These are phyloP conservation scores for Muntiacus muntjak DNA, from an alignment of 2,113 vertebrate species.

Conservation along the genomic window DNA sequence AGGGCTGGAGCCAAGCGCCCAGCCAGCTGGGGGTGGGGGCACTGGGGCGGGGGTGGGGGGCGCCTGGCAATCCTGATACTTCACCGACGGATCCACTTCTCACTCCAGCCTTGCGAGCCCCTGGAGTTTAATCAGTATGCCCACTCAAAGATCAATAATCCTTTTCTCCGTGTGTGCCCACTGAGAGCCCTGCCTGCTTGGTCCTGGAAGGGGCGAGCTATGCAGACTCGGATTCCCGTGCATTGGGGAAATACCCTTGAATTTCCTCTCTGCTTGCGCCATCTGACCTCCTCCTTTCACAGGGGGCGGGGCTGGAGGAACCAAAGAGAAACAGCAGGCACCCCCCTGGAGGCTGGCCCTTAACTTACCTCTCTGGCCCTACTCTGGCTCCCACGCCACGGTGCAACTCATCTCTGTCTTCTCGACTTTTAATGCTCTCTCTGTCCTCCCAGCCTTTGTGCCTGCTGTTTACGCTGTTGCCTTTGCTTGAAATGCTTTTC, in stretches of 20 bases:
- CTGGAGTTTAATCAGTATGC: neutral
- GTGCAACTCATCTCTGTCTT: neutral
- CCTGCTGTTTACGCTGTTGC: neutral
- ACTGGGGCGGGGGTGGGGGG: neutral
- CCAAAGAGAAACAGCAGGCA: neutral
- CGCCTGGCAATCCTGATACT: neutral
- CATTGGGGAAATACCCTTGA: neutral
- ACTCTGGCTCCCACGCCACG: neutral
- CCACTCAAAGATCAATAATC: neutral
- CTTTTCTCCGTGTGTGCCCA: neutral
- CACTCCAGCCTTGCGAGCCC: neutral
- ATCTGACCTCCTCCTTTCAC: neutral
- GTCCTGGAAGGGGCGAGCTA: rapidly evolving
- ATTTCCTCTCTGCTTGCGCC: neutral
- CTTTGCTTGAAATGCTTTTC: neutral
- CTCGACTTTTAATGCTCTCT: neutral
- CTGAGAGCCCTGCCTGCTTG: neutral
- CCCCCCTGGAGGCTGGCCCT: neutral
- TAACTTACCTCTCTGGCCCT: rapidly evolving
- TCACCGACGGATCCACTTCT: too few species aligned
- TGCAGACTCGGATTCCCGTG: neutral
- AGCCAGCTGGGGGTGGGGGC: rapidly evolving
- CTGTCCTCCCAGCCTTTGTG: neutral
- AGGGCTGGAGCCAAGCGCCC: neutral
- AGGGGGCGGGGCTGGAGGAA: rapidly evolving